phyloP scores from a whole-genome alignment of 2,888 invertebrate genomes.

The Eristalinus sepulchralis region DNA sequence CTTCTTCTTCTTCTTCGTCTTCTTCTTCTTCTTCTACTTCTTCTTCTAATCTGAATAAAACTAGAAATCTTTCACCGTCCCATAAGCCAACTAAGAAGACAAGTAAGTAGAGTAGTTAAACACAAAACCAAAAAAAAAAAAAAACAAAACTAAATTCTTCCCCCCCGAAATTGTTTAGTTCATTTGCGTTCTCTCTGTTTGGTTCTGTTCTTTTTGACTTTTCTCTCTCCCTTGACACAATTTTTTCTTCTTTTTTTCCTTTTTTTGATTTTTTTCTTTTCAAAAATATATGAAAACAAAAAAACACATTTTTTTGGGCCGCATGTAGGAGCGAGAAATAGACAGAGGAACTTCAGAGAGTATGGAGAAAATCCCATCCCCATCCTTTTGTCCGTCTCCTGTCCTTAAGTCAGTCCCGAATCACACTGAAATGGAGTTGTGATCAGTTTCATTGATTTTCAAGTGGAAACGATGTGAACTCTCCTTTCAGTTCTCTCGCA shows the following conservation, averaged over 20 bases:
- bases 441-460: no score
- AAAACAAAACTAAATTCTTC: constrained; percentile 14
- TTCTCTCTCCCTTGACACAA: constrained; percentile 16
- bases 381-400: no score
- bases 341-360: constrained; percentile 1
- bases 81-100: constrained; percentile 86
- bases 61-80: constrained; percentile 78
- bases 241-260: constrained; percentile 10
- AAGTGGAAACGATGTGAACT: no score
- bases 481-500: no score
- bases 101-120: constrained; percentile 79
- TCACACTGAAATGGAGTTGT: no score
- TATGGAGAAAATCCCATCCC: neutral
- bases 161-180: neutral
- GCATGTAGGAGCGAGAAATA: constrained; percentile 55
- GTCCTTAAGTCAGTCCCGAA: no score
- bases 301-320: neutral
- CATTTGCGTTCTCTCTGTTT: constrained; percentile 1
- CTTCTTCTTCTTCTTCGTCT: no score
- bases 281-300: constrained; percentile 23
- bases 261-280: constrained; percentile 24
- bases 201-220: neutral
- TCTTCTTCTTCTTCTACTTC: no score
- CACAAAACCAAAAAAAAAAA: constrained; percentile 64
- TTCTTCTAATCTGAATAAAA: constrained; percentile 76